Conservation (phyloP, 1,140 invertebrate genomes). For the Drosophila repletoides region DNA sequence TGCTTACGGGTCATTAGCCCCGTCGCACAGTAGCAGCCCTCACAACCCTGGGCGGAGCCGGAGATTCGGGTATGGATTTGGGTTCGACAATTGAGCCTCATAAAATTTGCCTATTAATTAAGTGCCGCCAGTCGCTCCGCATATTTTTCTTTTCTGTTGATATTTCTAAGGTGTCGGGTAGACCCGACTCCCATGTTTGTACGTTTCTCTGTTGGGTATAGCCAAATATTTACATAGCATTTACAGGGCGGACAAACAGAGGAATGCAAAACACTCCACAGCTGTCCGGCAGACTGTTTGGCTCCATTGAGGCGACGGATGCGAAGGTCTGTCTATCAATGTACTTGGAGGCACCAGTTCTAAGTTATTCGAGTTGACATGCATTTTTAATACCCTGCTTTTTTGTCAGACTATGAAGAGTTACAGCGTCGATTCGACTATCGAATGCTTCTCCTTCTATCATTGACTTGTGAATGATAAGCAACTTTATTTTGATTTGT, state of each 20-base stretch:
- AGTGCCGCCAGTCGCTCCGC: not conserved
- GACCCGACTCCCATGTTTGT: slow-evolving; percentile 10
- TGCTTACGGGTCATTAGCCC: slow-evolving; percentile 55
- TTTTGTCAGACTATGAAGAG: too few relatives aligned
- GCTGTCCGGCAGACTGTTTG: slow-evolving; percentile 53
- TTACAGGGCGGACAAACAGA: slow-evolving; percentile 47
- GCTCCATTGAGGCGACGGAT: slow-evolving; percentile 1
- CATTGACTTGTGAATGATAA: too few relatives aligned
- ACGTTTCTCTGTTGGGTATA: slow-evolving; percentile 26
- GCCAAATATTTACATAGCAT: slow-evolving; percentile 62
- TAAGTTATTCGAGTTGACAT: slow-evolving; percentile 43
- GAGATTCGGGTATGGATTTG: not conserved
- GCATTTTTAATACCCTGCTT: slow-evolving; percentile 32
- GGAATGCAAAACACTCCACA: slow-evolving; percentile 53
- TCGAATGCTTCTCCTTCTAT: too few relatives aligned
- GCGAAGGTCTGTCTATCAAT: not conserved
- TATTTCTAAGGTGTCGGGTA: slow-evolving; percentile 2
- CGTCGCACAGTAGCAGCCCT: slow-evolving; percentile 50
- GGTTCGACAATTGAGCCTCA: slow-evolving; percentile 24
- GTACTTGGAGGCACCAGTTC: slow-evolving; percentile 7
- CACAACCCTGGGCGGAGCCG: slow-evolving; percentile 13
- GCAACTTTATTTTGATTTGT: too few relatives aligned
- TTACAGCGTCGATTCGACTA: too few relatives aligned
- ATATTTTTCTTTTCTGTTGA: not conserved
- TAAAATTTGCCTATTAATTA: slow-evolving; percentile 59